These are phyloP conservation scores for Diabrotica undecimpunctata DNA, from an alignment of 1,140 invertebrate genomes.

Conservation along the genomic window DNA sequence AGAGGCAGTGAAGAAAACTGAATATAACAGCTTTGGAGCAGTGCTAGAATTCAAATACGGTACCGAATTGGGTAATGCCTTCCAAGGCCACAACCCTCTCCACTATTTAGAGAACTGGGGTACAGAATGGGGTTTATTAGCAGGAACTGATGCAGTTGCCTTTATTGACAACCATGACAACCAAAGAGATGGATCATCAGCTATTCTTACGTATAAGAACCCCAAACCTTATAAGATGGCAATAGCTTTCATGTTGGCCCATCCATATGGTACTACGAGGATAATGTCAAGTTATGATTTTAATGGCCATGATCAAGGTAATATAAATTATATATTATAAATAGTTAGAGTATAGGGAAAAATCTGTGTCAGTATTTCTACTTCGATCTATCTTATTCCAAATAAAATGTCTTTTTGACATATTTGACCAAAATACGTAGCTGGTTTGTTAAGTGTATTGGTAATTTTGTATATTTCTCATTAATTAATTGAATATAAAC, in stretches of 20 bases:
- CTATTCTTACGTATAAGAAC: slow-evolving; percentile 59
- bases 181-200: slow-evolving; percentile 53
- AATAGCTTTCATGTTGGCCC: slow-evolving; percentile 78
- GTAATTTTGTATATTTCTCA: too few species aligned
- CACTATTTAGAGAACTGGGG: slow-evolving; percentile 48
- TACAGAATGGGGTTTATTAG: slow-evolving; percentile 56
- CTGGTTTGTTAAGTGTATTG: too few species aligned
- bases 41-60: slow-evolving; percentile 77
- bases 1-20: slow-evolving; percentile 61
- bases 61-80: slow-evolving; percentile 55
- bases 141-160: slow-evolving; percentile 53
- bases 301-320: slow-evolving; percentile 49
- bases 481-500: too few species aligned
- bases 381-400: not conserved
- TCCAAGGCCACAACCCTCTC: slow-evolving; percentile 50
- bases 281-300: slow-evolving; percentile 78
- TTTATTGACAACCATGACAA: slow-evolving; percentile 66
- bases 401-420: not conserved
- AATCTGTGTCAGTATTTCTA: slow-evolving; percentile 33
- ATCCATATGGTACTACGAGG: slow-evolving; percentile 64
- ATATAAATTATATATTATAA: too few species aligned
- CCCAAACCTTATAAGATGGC: slow-evolving; percentile 67
- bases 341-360: slow-evolving; percentile 38
- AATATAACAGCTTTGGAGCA: slow-evolving; percentile 63
- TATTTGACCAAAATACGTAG: not conserved